These are phyloP conservation scores for Phalloptychus januarius DNA, from an alignment of 2,797 vertebrate genomes.

Conservation along the genomic window DNA sequence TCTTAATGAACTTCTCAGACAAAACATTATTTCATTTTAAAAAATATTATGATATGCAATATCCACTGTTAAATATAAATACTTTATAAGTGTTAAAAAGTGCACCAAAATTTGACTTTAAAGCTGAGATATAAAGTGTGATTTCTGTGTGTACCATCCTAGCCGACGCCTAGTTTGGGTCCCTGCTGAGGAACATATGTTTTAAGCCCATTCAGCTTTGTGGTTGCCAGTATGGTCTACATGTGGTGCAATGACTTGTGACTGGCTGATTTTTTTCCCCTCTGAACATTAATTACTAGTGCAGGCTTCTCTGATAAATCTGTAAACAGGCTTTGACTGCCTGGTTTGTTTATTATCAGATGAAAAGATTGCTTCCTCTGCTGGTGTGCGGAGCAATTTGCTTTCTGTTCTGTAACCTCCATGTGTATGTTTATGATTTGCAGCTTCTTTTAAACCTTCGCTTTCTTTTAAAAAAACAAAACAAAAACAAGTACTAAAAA, in stretches of 20 bases:
- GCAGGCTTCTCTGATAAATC: conserved; percentile 10
- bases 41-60: neutral
- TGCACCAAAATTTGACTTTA: neutral
- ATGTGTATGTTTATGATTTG: conserved; percentile 14
- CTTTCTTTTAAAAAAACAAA: conserved; percentile 11
- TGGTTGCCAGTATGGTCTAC: neutral
- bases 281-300: neutral
- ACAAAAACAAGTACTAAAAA: neutral
- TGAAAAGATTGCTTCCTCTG: conserved; percentile 54
- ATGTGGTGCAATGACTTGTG: neutral
- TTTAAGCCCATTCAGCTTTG: neutral
- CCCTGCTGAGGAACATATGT: neutral
- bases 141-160: neutral
- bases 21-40: neutral
- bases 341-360: conserved; percentile 42
- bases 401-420: conserved; percentile 19
- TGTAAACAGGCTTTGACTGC: conserved; percentile 37
- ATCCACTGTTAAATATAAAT: neutral
- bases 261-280: neutral
- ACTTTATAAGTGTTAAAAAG: neutral
- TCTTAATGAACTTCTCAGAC: neutral
- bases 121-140: neutral
- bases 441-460: conserved; percentile 14
- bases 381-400: conserved; percentile 42
- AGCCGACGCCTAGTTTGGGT: neutral